phyloP scores from a whole-genome alignment of 2,113 vertebrate species.

The Limanda limanda region DNA sequence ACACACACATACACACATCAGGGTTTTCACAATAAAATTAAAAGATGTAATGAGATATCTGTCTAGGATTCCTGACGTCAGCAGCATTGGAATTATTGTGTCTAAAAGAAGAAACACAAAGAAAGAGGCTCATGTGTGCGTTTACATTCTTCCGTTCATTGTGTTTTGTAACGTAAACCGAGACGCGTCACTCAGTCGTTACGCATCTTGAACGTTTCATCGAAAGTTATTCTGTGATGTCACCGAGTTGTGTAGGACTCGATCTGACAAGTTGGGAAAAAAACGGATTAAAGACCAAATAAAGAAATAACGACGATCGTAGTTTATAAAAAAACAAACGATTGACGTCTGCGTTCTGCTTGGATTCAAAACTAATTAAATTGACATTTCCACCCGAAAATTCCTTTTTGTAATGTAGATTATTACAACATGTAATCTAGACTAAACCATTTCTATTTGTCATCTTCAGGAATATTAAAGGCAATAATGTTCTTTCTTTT shows the following conservation, averaged over 20 bases:
- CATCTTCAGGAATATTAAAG: too few species aligned
- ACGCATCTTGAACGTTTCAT: conserved; percentile 1
- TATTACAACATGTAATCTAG: not conserved
- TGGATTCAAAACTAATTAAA: not conserved
- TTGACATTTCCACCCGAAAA: too few species aligned
- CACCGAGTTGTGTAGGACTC: not conserved
- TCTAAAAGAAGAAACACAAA: too few species aligned
- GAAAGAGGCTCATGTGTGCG: too few species aligned
- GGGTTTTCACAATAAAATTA: not conserved
- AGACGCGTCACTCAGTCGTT: not conserved
- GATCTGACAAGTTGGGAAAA: too few species aligned
- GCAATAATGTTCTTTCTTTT: too few species aligned
- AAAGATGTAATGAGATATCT: not conserved
- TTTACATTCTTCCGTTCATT: not conserved
- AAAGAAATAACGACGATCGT: not conserved
- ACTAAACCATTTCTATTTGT: not conserved
- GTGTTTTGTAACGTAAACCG: not conserved
- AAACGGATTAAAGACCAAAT: too few species aligned
- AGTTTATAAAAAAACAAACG: not conserved
- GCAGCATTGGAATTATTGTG: too few species aligned
- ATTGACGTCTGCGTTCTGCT: too few species aligned
- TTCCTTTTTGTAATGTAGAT: not conserved
- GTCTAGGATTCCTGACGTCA: too few species aligned
- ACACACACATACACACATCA: not conserved
- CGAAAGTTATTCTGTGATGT: not conserved